A percentile compares a stretch with the other conserved stretches of the same genome.
Evolutionary conservation across 2,113 vertebrate genomes (phyloP).

Genomic region (Leiothrix lutea): DNA sequence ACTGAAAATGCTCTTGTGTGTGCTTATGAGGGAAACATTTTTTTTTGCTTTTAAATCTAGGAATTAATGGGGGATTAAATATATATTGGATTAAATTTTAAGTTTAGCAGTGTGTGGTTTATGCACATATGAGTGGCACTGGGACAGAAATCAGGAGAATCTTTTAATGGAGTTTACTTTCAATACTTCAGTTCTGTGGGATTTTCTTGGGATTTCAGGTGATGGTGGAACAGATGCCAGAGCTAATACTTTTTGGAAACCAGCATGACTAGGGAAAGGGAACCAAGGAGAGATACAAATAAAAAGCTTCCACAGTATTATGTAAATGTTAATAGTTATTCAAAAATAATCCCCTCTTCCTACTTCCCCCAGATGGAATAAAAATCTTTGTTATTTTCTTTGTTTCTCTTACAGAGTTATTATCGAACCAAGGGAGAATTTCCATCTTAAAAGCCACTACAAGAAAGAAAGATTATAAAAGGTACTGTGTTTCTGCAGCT

Average conservation of each 20-base stretch:
- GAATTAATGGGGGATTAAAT: background rate
- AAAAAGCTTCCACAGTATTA: background rate
- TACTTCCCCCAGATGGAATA: background rate
- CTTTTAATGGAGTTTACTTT: background rate
- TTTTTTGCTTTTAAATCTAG: background rate
- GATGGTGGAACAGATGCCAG: background rate
- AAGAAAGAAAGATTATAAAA: background rate
- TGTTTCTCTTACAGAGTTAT: constrained; percentile 38
- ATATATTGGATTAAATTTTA: background rate
- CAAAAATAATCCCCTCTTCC: background rate
- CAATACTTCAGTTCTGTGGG: background rate
- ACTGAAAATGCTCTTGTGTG: background rate
- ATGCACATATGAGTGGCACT: background rate
- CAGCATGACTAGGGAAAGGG: background rate
- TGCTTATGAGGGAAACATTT: background rate
- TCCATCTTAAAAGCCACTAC: background rate
- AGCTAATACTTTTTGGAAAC: background rate
- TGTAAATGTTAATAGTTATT: background rate
- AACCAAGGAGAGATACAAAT: background rate
- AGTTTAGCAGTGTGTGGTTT: background rate
- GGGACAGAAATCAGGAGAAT: background rate
- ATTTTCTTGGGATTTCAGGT: background rate
- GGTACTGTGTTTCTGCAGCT: constrained; percentile 21
- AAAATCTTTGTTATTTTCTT: background rate
- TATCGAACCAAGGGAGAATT: background rate